Conservation (phyloP, 1,140 invertebrate genomes). For the Zaprionus taronus region DNA sequence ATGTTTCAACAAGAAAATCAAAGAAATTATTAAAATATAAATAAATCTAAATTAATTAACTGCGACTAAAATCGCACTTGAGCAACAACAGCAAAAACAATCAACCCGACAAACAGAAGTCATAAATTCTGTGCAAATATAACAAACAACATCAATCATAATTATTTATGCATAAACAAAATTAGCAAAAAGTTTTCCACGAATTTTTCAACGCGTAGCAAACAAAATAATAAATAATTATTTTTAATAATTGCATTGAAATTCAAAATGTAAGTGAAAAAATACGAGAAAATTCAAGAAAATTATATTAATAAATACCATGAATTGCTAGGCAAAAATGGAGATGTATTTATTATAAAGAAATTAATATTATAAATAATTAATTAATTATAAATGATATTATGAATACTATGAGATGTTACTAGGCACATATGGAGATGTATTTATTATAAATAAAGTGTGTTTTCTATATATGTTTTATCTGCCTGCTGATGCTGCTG, state of each 20-base stretch:
- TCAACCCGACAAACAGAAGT: not conserved
- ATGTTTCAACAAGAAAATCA: not conserved
- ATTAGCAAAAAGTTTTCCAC: constrained; percentile 1
- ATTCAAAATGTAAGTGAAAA: constrained; percentile 46
- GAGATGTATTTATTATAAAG: not conserved
- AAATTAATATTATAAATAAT: not conserved
- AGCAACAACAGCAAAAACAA: too few species aligned
- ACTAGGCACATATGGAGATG: not conserved
- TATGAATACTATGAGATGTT: not conserved
- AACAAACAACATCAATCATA: constrained; percentile 34
- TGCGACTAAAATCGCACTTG: not conserved
- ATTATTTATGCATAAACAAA: constrained; percentile 11
- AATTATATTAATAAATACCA: not conserved
- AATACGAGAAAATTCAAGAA: not conserved
- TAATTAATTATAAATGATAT: not conserved
- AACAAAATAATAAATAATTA: constrained; percentile 3
- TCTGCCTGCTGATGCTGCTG: not conserved
- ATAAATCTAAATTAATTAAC: constrained; percentile 14
- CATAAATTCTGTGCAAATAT: constrained; percentile 14
- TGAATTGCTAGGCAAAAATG: not conserved
- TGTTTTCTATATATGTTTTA: not conserved
- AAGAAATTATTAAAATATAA: not conserved
- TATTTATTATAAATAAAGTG: not conserved
- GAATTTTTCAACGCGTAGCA: constrained; percentile 5
- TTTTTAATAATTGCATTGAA: not conserved